Evolutionary conservation across 2,797 vertebrate species (phyloP).

Genomic region (Lates japonicus): DNA sequence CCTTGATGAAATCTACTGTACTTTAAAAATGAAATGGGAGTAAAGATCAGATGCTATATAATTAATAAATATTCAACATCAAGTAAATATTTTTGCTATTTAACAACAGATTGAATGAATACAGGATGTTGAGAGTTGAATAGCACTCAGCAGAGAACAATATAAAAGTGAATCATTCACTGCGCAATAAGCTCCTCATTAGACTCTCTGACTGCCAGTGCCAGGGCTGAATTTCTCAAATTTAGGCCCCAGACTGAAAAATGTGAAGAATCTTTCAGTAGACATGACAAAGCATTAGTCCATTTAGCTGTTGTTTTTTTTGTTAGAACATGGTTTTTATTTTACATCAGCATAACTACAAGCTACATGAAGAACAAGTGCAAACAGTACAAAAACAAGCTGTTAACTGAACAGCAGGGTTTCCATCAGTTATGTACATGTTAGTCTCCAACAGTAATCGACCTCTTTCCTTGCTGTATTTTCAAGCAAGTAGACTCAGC

Average conservation of each 20-base stretch:
- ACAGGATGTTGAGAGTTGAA: background rate
- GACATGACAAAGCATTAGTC: conserved; percentile 1
- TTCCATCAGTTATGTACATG: conserved; percentile 5
- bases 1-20: background rate
- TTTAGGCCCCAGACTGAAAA: conserved; percentile 6
- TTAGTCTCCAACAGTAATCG: conserved; percentile 40
- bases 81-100: background rate
- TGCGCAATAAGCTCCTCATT: background rate
- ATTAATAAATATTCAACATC: background rate
- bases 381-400: conserved; percentile 15
- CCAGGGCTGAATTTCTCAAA: background rate
- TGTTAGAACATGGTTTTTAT: background rate
- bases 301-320: background rate
- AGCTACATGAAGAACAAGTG: background rate
- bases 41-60: background rate
- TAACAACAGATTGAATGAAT: background rate
- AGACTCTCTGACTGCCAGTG: background rate
- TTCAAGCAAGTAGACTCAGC: conserved; percentile 57
- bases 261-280: background rate
- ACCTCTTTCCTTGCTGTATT: conserved; percentile 47
- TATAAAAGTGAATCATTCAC: background rate
- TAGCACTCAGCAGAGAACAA: background rate
- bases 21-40: background rate
- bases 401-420: background rate
- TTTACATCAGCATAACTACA: background rate